These are phyloP conservation scores for Apostichopus leukothele DNA, from an alignment of 53 echinoderm and acorn worm genomes.

Conservation along the genomic window DNA sequence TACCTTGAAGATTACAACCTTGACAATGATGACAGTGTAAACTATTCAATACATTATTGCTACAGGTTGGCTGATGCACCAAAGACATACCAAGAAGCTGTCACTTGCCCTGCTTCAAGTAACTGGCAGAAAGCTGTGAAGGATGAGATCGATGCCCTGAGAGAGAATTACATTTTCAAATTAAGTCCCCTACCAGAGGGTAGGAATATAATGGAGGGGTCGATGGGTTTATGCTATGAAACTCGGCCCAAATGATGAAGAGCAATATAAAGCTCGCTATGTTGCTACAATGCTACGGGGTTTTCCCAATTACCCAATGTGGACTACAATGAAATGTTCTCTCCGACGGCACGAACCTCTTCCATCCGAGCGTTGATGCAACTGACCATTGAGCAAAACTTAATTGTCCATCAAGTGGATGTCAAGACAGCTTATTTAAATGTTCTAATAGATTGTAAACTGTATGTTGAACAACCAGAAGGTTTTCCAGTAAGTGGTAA, in stretches of 20 bases:
- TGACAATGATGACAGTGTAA: not conserved
- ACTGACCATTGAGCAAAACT: constrained; percentile 38
- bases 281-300: constrained; percentile 27
- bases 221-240: constrained; percentile 27
- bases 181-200: constrained; percentile 39
- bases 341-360: constrained; percentile 37
- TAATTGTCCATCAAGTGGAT: constrained; percentile 46
- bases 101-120: not conserved
- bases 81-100: not conserved
- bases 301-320: constrained; percentile 41
- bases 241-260: constrained; percentile 3
- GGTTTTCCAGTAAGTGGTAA: constrained; percentile 42
- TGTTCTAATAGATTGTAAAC: constrained; percentile 53
- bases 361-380: constrained; percentile 50
- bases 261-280: constrained; percentile 48
- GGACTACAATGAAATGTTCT: constrained; percentile 50
- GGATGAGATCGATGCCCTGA: not conserved
- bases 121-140: not conserved
- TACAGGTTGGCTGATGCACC: not conserved
- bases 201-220: constrained; percentile 30
- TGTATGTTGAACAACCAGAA: constrained; percentile 48
- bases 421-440: constrained; percentile 51
- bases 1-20: not conserved
- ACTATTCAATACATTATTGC: not conserved
- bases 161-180: constrained; percentile 48